These are phyloP conservation scores for Danio aesculapii DNA, from an alignment of 2,797 vertebrate genomes.

Conservation along the genomic window DNA sequence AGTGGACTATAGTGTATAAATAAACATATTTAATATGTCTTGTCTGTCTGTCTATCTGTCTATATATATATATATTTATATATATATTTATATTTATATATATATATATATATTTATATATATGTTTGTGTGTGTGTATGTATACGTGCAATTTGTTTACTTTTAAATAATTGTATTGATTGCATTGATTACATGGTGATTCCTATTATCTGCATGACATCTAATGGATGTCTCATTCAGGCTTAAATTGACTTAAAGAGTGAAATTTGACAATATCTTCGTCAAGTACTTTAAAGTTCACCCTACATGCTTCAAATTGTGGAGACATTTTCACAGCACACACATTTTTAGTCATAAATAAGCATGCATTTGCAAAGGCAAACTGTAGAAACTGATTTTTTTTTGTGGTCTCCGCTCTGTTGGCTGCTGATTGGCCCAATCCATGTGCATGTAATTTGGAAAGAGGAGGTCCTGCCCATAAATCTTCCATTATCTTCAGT, in stretches of 20 bases:
- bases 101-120: too few species aligned
- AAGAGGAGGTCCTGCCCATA: constrained; percentile 59
- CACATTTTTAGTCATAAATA: neutral
- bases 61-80: too few species aligned
- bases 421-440: constrained; percentile 44
- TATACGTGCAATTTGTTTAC: too few species aligned
- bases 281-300: neutral
- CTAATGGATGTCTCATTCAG: neutral
- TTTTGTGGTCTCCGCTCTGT: constrained; percentile 18
- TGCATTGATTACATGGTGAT: too few species aligned
- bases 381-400: neutral
- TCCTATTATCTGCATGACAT: too few species aligned
- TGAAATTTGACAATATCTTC: neutral
- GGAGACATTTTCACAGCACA: neutral
- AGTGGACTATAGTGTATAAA: too few species aligned
- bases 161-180: too few species aligned
- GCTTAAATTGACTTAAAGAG: neutral
- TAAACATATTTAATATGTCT: too few species aligned
- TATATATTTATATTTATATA: too few species aligned
- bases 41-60: too few species aligned
- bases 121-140: too few species aligned
- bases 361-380: constrained; percentile 6
- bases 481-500: constrained; percentile 74
- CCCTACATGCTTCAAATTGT: neutral
- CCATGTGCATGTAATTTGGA: constrained; percentile 64